Percentiles rank a stretch among this genome's conserved stretches.
Evolutionary conservation across 2,888 invertebrate species (phyloP).

Genomic region (Temnothorax ravouxi): DNA sequence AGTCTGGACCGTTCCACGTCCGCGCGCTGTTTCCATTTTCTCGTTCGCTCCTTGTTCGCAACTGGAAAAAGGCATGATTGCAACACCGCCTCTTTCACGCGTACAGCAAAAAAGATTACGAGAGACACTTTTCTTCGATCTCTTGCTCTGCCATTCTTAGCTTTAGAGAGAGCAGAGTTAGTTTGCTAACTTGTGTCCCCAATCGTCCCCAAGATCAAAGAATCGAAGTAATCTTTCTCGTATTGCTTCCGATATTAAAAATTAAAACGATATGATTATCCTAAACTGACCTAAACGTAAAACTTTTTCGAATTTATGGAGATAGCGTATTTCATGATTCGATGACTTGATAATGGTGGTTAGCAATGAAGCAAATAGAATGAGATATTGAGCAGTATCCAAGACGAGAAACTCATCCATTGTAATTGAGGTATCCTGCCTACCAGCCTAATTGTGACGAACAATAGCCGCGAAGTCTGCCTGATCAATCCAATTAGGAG

Average conservation of each 20-base stretch:
- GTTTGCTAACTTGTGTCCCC: neutral
- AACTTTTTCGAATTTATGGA: neutral
- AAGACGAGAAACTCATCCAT: slow-evolving; percentile 33
- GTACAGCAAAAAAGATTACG: slow-evolving; percentile 5
- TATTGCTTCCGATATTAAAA: neutral
- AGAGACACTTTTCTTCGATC: neutral
- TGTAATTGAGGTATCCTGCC: slow-evolving; percentile 27
- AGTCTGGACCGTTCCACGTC: slow-evolving; percentile 79
- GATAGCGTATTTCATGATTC: neutral
- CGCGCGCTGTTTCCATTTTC: slow-evolving; percentile 81
- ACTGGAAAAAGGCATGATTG: slow-evolving; percentile 74
- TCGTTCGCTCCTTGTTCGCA: slow-evolving; percentile 73
- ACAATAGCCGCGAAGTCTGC: slow-evolving; percentile 42
- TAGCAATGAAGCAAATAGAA: neutral
- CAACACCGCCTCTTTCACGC: slow-evolving; percentile 44
- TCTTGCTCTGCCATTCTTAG: neutral
- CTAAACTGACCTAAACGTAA: neutral
- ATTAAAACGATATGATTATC: neutral
- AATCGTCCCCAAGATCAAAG: neutral
- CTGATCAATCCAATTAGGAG: slow-evolving; percentile 48
- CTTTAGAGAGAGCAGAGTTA: neutral
- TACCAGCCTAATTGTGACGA: slow-evolving; percentile 16
- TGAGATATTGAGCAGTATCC: neutral
- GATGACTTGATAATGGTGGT: neutral
- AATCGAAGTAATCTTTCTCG: neutral